phyloP scores from a whole-genome alignment of 2,888 invertebrate species.

The Melanargia galathea region DNA sequence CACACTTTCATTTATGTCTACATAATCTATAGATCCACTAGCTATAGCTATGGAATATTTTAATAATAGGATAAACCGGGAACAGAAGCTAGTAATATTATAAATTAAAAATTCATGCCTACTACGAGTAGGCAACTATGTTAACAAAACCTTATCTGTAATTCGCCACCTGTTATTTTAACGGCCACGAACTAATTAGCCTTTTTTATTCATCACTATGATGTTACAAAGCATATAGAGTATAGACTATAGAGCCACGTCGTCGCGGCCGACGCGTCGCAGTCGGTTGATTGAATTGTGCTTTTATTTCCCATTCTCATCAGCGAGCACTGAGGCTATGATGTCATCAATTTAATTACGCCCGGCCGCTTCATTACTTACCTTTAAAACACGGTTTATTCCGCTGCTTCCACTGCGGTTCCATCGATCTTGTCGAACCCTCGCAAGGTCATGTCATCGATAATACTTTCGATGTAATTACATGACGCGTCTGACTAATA shows the following conservation, averaged over 20 bases:
- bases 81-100: no score
- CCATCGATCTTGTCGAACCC: slow-evolving; percentile 44
- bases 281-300: slow-evolving; percentile 68
- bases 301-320: slow-evolving; percentile 68
- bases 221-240: not conserved
- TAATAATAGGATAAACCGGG: no score
- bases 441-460: slow-evolving; percentile 43
- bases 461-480: slow-evolving; percentile 25
- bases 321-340: slow-evolving; percentile 63
- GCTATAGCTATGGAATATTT: no score
- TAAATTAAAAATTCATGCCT: no score
- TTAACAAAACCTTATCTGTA: slow-evolving; percentile 17
- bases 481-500: slow-evolving; percentile 2
- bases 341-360: slow-evolving; percentile 79
- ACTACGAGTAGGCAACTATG: not conserved
- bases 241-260: slow-evolving; percentile 5
- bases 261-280: slow-evolving; percentile 42
- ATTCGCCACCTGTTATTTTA: slow-evolving; percentile 14
- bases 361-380: slow-evolving; percentile 62
- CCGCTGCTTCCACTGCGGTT: slow-evolving; percentile 28
- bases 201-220: slow-evolving; percentile 3
- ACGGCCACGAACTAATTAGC: slow-evolving; percentile 10
- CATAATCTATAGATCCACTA: no score
- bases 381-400: slow-evolving; percentile 45
- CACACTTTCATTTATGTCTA: no score